Conservation (phyloP, 2,888 invertebrate genomes). For the Phymatocera aterrima region DNA sequence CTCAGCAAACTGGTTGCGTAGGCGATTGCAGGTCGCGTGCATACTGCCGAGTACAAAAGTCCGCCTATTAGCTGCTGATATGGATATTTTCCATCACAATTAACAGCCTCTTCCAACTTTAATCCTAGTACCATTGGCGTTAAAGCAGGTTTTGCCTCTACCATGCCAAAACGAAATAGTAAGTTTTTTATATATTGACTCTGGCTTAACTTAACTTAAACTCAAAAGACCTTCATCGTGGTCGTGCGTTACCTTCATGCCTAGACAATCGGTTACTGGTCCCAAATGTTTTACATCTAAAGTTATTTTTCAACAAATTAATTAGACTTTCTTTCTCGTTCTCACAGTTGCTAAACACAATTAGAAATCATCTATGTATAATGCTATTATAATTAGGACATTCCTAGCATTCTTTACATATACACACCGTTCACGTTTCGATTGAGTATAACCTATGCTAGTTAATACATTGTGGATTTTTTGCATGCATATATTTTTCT, state of each 20-base stretch:
- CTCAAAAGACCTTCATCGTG: conserved; percentile 53
- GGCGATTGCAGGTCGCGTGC: conserved; percentile 61
- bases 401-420: conserved; percentile 16
- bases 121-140: conserved; percentile 61
- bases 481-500: conserved; percentile 54
- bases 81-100: background rate
- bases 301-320: background rate
- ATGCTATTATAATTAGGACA: background rate
- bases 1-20: conserved; percentile 66
- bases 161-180: conserved; percentile 52
- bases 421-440: conserved; percentile 49
- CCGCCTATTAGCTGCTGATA: background rate
- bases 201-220: conserved; percentile 60
- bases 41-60: conserved; percentile 57
- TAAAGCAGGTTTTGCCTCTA: conserved; percentile 54
- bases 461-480: conserved; percentile 23
- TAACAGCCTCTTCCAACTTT: conserved; percentile 42
- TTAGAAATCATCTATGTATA: conserved; percentile 51
- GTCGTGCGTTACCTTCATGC: conserved; percentile 59
- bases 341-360: conserved; percentile 60
- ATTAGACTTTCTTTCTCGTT: conserved; percentile 61
- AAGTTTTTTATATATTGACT: conserved; percentile 54
- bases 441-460: conserved; percentile 44
- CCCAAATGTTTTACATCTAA: background rate
- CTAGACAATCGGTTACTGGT: background rate